phyloP scores from a whole-genome alignment of 2,888 invertebrate species.

The Xiphydria camelus region DNA sequence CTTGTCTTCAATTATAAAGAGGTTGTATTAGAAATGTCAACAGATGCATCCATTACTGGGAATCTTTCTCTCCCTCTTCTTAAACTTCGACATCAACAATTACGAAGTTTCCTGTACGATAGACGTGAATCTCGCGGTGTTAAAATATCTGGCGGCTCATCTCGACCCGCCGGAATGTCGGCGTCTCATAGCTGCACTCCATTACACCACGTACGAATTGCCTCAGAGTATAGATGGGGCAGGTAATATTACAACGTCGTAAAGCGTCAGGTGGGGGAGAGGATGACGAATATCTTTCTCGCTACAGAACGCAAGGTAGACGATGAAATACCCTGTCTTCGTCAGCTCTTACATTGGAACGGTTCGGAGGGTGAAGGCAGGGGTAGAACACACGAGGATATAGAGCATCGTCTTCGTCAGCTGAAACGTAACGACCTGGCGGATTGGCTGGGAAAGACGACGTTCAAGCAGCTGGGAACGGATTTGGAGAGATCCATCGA shows the following conservation, averaged over 20 bases:
- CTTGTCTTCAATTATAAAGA: too few species aligned
- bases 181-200: conserved; percentile 63
- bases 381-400: conserved; percentile 62
- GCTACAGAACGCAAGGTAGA: conserved; percentile 57
- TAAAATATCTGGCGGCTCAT: conserved; percentile 64
- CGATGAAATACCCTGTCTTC: conserved; percentile 61
- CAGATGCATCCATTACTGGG: too few species aligned
- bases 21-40: too few species aligned
- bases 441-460: conserved; percentile 65
- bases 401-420: conserved; percentile 64
- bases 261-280: background rate
- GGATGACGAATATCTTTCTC: background rate
- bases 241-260: conserved; percentile 52
- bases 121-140: conserved; percentile 48
- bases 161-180: conserved; percentile 64
- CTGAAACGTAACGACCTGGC: conserved; percentile 64
- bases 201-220: conserved; percentile 59
- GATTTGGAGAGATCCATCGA: conserved; percentile 57
- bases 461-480: conserved; percentile 62
- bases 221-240: conserved; percentile 57
- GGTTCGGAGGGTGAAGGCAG: conserved; percentile 59
- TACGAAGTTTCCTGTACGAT: conserved; percentile 36
- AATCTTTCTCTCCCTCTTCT: too few species aligned
- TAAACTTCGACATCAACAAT: too few species aligned
- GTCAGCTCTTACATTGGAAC: conserved; percentile 66